Evolutionary conservation across 2,797 vertebrate genomes (phyloP), one percentile per base, ranked within the genome.

Genomic region (Chelonia mydas): DNA sequence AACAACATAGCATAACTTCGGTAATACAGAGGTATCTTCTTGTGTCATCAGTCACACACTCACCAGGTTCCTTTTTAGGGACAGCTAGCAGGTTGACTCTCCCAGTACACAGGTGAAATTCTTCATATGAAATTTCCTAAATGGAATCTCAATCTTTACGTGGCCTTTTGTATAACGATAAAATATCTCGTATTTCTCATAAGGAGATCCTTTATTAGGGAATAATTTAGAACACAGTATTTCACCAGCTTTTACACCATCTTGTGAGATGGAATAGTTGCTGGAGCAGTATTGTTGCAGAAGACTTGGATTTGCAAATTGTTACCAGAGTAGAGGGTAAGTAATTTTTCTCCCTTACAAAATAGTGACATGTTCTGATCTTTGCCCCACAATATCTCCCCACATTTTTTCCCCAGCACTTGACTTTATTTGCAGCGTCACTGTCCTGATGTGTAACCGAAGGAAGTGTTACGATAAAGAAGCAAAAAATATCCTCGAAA

Each of bases 151-250:
- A 95, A 83, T 84, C 61, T 86, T 91, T 88, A 82, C 50, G 4
- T 84, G 77, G 50, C 89, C 57, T 84, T 96, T 89, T 37, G 23
- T 92, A 90, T 85, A 83, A 94, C 95, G 94, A 95, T 93, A 91
- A 92, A 92, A 77, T 6, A 86, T 79, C 91, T 96, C 94, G 89
- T 87, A 93, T 95, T 83, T 92, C 68, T 90, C 93, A 45, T 82
- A 92, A 91, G 0, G 0, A 83, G 84, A 87, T 53, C 7, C 84
- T 79, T 86, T 91, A 50, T 79, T 53, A 87, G 94, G 77, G 76
- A 93, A 89, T 74, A 59, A 72, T 94, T 93, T 94, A 74, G 51
- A 81, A 95, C 61, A 74, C 81, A 94, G 61, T 77, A 82, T 86
- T 90, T 92, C 87, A 76, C 27, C 15, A 79, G 94, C 81, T 68